Evolutionary conservation across 2,888 invertebrate species (phyloP), one percentile per base, ranked within the genome.

Genomic region (Dasysyrphus tricinctus): DNA sequence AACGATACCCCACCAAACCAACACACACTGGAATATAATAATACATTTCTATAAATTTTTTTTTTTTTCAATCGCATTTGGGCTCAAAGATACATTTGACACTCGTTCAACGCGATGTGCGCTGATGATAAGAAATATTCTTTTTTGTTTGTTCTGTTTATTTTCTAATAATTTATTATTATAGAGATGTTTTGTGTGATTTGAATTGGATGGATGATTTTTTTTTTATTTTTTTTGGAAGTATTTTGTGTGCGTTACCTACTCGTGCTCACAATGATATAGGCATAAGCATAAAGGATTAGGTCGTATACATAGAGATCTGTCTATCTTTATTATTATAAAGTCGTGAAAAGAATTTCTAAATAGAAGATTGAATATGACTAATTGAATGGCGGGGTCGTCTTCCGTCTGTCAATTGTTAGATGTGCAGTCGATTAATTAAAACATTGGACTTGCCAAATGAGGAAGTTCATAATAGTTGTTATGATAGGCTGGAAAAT

Each of bases 101-200:
- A 84, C 80, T 80, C 73, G 70, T 39, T 73, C 39, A 74, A 11
- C 37, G 19, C 44, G 76, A 84, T 84, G 72, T 42, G 65, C 16
- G 54, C 47, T 44, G 32, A 67, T 77, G 84, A 84, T 79, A 75
- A 83, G 79, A 74, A 74, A 59, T 63, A 59, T 59, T 65, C 16
- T 49, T 16, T 47, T 34, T 34, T 51, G 16, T 2, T 11, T 54
- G 7, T 16, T 24, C 24, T 8, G n/a, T 39, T 49, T 34, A 59
- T 54, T 65, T 76, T 85, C 84, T 85, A 85, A 85, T 77, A 80
- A 85, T 85, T 77, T 80, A 85, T 85, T 24, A 24, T n/a, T 65
- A 51, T 65, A 8, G 57, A 65, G 76, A 51, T 65, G 56, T 72
- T 70, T 70, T 44, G 44, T 63, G 59, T 74, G 78, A 70, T 82